Evolutionary conservation across 2,888 invertebrate genomes (phyloP).

Genomic region (Disparrhopalites patrizii): DNA sequence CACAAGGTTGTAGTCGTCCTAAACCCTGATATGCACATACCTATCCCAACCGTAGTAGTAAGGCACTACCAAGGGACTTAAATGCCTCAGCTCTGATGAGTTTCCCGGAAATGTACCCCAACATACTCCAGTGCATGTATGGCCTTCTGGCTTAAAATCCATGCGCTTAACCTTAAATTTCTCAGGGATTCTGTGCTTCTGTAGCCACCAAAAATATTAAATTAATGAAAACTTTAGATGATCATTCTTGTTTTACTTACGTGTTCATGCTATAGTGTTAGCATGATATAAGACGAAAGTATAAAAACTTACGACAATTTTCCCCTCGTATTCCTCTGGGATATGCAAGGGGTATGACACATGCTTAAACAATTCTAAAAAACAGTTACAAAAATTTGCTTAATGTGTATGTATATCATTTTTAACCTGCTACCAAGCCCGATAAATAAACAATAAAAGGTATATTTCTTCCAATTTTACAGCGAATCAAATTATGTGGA

Average conservation of each 20-base stretch:
- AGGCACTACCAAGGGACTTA: conserved; percentile 35
- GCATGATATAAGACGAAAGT: background rate
- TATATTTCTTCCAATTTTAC: too few relatives aligned
- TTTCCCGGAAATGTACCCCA: conserved; percentile 11
- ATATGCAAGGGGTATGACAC: background rate
- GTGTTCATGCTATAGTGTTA: background rate
- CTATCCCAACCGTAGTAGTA: conserved; percentile 35
- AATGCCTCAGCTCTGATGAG: conserved; percentile 1
- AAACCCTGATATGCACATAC: conserved; percentile 4
- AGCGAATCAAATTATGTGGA: too few relatives aligned
- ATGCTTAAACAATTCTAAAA: too few relatives aligned
- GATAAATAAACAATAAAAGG: background rate
- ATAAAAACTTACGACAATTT: conserved; percentile 19
- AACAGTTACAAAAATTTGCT: too few relatives aligned
- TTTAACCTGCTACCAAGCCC: background rate
- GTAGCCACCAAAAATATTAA: background rate
- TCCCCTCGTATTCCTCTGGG: conserved; percentile 39
- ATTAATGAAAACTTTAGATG: background rate
- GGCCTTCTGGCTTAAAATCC: too few relatives aligned
- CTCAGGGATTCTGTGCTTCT: background rate
- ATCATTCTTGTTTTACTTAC: background rate
- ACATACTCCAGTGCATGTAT: conserved; percentile 25
- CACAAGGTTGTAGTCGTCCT: too few relatives aligned
- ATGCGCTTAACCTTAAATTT: too few relatives aligned
- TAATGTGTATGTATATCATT: too few relatives aligned